phyloP scores from a whole-genome alignment of 2,113 vertebrate genomes.

The Grallaria varia region DNA sequence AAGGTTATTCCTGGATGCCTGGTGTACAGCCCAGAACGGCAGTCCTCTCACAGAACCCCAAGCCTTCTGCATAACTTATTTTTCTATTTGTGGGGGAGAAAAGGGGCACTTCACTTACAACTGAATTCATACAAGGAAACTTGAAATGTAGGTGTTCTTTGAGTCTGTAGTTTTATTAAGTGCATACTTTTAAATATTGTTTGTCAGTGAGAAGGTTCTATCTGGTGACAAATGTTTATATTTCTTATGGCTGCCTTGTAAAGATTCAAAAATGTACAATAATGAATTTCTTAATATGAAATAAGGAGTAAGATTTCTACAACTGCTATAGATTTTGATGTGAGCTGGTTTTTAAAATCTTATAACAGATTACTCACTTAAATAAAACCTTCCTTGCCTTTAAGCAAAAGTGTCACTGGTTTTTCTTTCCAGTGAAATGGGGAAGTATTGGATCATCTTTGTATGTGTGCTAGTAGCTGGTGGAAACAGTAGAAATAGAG shows the following conservation, averaged over 20 bases:
- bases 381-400: slow-evolving; percentile 77
- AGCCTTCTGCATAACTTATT: background rate
- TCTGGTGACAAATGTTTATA: slow-evolving; percentile 67
- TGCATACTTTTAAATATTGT: slow-evolving; percentile 53
- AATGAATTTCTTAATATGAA: slow-evolving; percentile 69
- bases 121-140: slow-evolving; percentile 28
- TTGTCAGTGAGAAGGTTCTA: slow-evolving; percentile 56
- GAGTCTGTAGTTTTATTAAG: slow-evolving; percentile 51
- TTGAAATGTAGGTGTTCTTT: slow-evolving; percentile 54
- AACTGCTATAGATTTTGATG: slow-evolving; percentile 76
- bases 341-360: slow-evolving; percentile 78
- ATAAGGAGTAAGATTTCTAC: slow-evolving; percentile 72
- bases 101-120: background rate
- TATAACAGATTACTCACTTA: slow-evolving; percentile 56
- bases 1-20: background rate
- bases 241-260: slow-evolving; percentile 75
- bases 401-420: background rate
- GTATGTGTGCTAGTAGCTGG: background rate
- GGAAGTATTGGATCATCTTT: background rate
- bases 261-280: slow-evolving; percentile 66
- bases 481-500: background rate
- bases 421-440: background rate
- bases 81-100: slow-evolving; percentile 36
- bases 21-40: background rate
- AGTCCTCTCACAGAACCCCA: slow-evolving; percentile 24